Evolutionary conservation across 2,888 invertebrate species (phyloP).

Genomic region (Prenolepis imparis): DNA sequence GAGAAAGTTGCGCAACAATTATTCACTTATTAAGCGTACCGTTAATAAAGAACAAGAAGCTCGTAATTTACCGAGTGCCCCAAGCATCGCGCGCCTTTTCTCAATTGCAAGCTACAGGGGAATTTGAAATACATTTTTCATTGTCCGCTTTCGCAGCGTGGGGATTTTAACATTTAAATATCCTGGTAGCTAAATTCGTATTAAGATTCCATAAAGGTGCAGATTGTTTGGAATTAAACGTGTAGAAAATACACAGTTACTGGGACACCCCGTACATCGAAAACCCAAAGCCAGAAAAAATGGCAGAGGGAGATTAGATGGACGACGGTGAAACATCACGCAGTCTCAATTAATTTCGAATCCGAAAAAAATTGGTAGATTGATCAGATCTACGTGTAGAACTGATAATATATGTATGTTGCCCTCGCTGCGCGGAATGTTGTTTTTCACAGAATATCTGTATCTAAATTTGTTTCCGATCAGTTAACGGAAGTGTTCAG

Average conservation of each 20-base stretch:
- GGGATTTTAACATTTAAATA: constrained; percentile 9
- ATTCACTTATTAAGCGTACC: constrained; percentile 45
- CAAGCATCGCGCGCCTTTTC: constrained; percentile 24
- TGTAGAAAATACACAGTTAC: neutral
- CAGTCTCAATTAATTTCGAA: neutral
- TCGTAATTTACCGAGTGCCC: constrained; percentile 42
- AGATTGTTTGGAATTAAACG: constrained; percentile 2
- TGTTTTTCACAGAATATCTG: constrained; percentile 16
- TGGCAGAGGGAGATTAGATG: neutral
- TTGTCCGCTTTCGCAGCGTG: constrained; percentile 20
- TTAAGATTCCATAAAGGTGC: constrained; percentile 21
- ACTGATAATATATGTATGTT: neutral
- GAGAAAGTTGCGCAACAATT: constrained; percentile 46
- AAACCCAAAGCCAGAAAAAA: neutral
- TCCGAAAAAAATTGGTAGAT: neutral
- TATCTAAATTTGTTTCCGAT: constrained; percentile 25
- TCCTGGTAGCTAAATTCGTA: neutral
- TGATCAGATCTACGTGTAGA: neutral
- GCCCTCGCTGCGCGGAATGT: neutral
- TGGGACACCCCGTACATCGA: neutral
- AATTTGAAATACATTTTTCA: constrained; percentile 31
- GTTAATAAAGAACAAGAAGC: constrained; percentile 64
- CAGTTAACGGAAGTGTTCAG: constrained; percentile 6
- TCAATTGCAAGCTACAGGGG: neutral
- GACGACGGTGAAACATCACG: neutral